Evolutionary conservation across 2,888 invertebrate species (phyloP), one percentile per base, ranked within the genome.

Genomic region (Lymantria monacha): DNA sequence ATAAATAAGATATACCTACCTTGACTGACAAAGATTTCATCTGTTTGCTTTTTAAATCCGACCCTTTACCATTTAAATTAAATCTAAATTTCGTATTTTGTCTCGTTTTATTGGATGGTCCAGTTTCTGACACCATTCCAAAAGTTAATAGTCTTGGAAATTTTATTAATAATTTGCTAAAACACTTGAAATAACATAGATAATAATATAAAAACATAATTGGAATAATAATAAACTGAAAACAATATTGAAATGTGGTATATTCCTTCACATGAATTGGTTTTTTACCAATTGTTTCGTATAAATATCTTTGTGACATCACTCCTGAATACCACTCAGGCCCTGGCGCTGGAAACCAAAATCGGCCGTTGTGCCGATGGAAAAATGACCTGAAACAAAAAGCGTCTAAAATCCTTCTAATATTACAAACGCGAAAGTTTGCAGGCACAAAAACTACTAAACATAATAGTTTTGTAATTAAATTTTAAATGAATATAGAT

Each of bases 271-370:
- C 79, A 54, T 73, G 66, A 1, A 69, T 61, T 0, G 76, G 72
- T 43, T 69, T 74, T 48, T 74, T 78, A 7, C 66, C 64, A 11
- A 51, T 62, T 52, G 70, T 70, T 11, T 74, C 62, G 15, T 61
- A 44, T 12, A 76, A 58, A 55, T 81, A 76, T 63, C 72, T 66
- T 53, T 84, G 79, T 0, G 81, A 74, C 70, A 81, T 78, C 1
- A 74, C 70, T 0, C 73, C 63, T 0, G 74, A 57, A 9, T 70
- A 69, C 3, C 59, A 57, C 8, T 85, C 85, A 1, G 77, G 70
- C 1, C 83, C 83, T 0, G 82, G 81, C 43, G 77, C 81, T 0
- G 78, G 76, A 44, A 72, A 80, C 83, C 83, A 84, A 8, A 68
- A 49, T 44, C 52, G 63, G 1, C 76, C 70, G 1, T 72, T 56